Evolutionary conservation across 2,888 invertebrate species (phyloP), one percentile per base, ranked within the genome.

Genomic region (Trichopoda pennipes): DNA sequence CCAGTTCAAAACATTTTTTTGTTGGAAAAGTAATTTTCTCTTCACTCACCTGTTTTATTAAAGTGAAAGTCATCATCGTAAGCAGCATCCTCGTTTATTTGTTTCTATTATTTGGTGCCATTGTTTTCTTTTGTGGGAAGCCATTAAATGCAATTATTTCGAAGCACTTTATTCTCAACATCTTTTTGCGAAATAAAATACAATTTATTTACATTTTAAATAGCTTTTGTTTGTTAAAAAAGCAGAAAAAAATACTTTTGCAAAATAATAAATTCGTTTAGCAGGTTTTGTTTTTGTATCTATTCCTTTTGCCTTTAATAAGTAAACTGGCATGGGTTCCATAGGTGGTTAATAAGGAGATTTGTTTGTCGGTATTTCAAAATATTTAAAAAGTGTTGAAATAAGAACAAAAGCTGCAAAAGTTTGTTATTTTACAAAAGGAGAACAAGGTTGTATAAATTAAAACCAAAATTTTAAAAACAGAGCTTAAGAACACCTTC

Each of bases 71-170:
- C 72, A 44, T 66, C 66, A 51, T 74, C 47, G 12, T 21, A 17
- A 42, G 19, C 44, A 56, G 47, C 42, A 58, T 28, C 28, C 47
- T 53, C 53, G 47, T 68, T 28, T 38, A 8, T 38, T 60, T 56
- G 28, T 64, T 49, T 58, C 12, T 51, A 19, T 58, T 47, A 47
- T 69, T 77, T 35, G 55, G 17, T 60, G 60, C 56, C 69, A 72
- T 75, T 81, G 72, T 82, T 79, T 79, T 61, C 72, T 70, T 64
- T 16, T 58, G 80, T 66, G 84, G 84, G 85, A 85, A 85, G 83
- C 85, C 85, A 84, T 86, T 86, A 85, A 86, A 85, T 84, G 86
- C 83, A 85, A 85, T 84, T 84, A 85, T 85, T 82, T 84, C 56
- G 75, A 80, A 81, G 75, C 80, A 63, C 60, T 69, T 69, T 64